Conservation (phyloP, 2,113 vertebrate genomes). For the Saiga tatarica region DNA sequence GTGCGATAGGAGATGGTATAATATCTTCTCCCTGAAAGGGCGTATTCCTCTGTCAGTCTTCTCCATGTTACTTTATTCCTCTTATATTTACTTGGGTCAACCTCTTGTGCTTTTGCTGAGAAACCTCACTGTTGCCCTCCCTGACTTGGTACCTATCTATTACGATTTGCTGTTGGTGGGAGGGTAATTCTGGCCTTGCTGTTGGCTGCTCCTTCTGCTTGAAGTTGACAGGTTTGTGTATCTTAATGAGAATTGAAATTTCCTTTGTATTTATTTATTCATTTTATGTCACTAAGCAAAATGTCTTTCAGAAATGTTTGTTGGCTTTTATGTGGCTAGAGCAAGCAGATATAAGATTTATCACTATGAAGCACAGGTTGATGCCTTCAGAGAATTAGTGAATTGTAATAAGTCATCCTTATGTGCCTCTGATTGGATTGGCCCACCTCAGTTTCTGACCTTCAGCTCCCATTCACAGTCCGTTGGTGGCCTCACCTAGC, state of each 20-base stretch:
- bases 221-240: background rate
- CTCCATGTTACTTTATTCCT: background rate
- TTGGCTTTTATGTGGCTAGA: background rate
- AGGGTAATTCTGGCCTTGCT: background rate
- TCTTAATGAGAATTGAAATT: background rate
- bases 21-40: background rate
- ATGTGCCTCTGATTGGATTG: background rate
- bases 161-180: background rate
- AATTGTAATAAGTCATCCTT: background rate
- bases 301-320: background rate
- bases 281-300: background rate
- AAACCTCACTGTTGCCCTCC: background rate
- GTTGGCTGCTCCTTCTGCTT: background rate
- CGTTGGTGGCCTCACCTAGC: background rate
- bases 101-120: background rate
- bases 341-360: background rate
- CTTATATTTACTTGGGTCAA: background rate
- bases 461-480: background rate
- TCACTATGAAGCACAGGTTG: background rate
- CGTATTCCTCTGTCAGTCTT: background rate
- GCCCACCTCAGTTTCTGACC: background rate
- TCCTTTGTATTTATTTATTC: background rate
- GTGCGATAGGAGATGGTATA: background rate
- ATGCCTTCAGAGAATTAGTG: background rate
- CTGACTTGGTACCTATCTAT: background rate